Evolutionary conservation across 2,888 invertebrate species (phyloP).

Genomic region (Sarcophaga carnaria): DNA sequence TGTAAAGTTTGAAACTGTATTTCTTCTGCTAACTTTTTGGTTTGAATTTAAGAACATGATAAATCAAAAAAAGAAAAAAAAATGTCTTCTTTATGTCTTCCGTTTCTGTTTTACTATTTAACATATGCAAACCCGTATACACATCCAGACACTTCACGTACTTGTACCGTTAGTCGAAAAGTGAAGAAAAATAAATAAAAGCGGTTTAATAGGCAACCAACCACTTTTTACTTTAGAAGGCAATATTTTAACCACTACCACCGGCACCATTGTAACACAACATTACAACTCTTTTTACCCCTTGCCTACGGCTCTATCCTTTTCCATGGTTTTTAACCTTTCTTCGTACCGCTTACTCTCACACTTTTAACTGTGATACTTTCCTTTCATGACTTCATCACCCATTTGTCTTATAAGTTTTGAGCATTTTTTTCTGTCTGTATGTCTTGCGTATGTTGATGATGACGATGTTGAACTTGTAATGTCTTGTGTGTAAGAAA

Average conservation of each 20-base stretch:
- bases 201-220: conserved; percentile 59
- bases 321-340: neutral
- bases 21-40: conserved; percentile 27
- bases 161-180: too few species aligned
- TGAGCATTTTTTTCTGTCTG: conserved; percentile 30
- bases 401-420: conserved; percentile 27
- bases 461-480: conserved; percentile 41
- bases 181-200: conserved; percentile 31
- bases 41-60: conserved; percentile 54
- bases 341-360: neutral
- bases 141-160: neutral
- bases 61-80: conserved; percentile 54
- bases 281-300: conserved; percentile 21
- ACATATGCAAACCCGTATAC: conserved; percentile 13
- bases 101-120: conserved; percentile 39
- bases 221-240: conserved; percentile 47
- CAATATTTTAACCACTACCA: conserved; percentile 26
- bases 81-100: conserved; percentile 52
- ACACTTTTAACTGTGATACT: conserved; percentile 26
- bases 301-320: neutral
- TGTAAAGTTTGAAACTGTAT: conserved; percentile 14
- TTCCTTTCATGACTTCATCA: conserved; percentile 49
- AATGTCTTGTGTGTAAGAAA: conserved; percentile 29
- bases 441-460: conserved; percentile 14
- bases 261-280: conserved; percentile 21